Evolutionary conservation across 2,797 vertebrate species (phyloP).

Genomic region (Gymnoscopelus microlampas): DNA sequence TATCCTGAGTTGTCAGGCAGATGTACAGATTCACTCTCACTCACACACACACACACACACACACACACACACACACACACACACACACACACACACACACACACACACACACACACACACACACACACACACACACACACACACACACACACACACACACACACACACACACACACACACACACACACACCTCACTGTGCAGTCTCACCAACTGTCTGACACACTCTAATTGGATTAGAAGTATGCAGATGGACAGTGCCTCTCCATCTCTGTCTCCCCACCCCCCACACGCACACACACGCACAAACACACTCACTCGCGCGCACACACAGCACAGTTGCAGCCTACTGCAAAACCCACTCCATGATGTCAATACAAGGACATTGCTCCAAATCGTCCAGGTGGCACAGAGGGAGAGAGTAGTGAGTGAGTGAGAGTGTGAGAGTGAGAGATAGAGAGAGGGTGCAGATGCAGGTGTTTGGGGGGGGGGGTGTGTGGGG

Average conservation of each 20-base stretch:
- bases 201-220: slow-evolving; percentile 25
- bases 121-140: neutral
- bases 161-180: no score
- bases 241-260: slow-evolving; percentile 40
- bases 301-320: neutral
- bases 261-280: neutral
- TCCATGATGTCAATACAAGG: slow-evolving; percentile 27
- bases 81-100: neutral
- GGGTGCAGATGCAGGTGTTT: neutral
- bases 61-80: no score
- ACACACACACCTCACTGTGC: neutral
- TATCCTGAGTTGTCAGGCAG: neutral
- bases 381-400: neutral
- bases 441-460: slow-evolving; percentile 27
- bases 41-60: slow-evolving; percentile 1
- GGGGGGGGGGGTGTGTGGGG: neutral
- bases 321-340: neutral
- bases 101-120: neutral
- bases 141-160: slow-evolving; percentile 2
- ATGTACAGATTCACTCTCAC: slow-evolving; percentile 24
- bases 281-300: neutral
- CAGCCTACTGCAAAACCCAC: neutral
- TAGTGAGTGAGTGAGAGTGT: neutral
- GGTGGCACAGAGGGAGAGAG: neutral
- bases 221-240: slow-evolving; percentile 59